These are phyloP conservation scores for Silvanus unidentatus DNA, from an alignment of 2,888 invertebrate genomes.

Conservation along the genomic window DNA sequence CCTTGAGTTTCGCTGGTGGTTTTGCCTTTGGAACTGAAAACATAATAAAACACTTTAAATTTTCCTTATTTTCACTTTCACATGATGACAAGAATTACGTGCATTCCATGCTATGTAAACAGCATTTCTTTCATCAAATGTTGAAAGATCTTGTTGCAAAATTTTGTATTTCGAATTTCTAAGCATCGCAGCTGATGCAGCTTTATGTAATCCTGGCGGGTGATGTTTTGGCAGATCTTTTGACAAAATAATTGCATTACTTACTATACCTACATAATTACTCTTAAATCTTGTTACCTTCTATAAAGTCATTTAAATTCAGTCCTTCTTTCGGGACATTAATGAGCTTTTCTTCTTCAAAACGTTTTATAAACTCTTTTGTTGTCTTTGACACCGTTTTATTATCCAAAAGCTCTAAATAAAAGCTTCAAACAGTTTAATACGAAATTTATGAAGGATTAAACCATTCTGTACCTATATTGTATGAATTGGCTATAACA, in stretches of 20 bases:
- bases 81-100: conserved; percentile 21
- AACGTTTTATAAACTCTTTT: conserved; percentile 57
- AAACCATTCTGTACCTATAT: conserved; percentile 49
- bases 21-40: conserved; percentile 3
- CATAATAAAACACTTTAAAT: background rate
- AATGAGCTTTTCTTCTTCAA: conserved; percentile 51
- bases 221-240: conserved; percentile 40
- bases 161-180: conserved; percentile 20
- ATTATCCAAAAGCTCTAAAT: conserved; percentile 55
- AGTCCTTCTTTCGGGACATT: conserved; percentile 24
- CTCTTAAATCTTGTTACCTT: conserved; percentile 22
- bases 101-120: conserved; percentile 34
- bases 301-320: conserved; percentile 30
- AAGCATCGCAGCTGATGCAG: no score
- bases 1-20: background rate
- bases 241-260: conserved; percentile 12
- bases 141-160: conserved; percentile 16
- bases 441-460: conserved; percentile 7
- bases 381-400: conserved; percentile 54
- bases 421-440: conserved; percentile 19
- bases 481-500: conserved; percentile 56
- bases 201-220: conserved; percentile 38
- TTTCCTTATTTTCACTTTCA: background rate
- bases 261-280: background rate
- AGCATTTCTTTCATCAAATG: conserved; percentile 27